These are phyloP conservation scores for Spicauda simplicius DNA, from an alignment of 2,888 invertebrate species.

Conservation along the genomic window DNA sequence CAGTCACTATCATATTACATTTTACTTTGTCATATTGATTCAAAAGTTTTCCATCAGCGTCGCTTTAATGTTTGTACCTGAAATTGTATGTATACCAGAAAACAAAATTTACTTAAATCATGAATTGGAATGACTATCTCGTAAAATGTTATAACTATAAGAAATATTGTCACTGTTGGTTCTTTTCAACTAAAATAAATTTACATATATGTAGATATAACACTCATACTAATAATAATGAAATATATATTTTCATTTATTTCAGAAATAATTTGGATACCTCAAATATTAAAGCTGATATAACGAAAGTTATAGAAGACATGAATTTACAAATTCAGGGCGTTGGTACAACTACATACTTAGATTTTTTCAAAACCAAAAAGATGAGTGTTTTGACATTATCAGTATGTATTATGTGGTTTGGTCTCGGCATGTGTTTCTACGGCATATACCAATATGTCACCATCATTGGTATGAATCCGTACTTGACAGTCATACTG, in stretches of 20 bases:
- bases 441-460: constrained; percentile 62
- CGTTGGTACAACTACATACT: constrained; percentile 47
- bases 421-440: constrained; percentile 54
- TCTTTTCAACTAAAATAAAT: too few relatives aligned
- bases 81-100: too few relatives aligned
- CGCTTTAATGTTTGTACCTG: too few relatives aligned
- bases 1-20: neutral
- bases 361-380: constrained; percentile 57
- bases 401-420: constrained; percentile 52
- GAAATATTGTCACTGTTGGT: too few relatives aligned
- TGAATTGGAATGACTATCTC: too few relatives aligned
- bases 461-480: constrained; percentile 53
- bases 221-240: too few relatives aligned
- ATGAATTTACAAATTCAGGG: constrained; percentile 48
- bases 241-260: neutral
- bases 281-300: constrained; percentile 50
- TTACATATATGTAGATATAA: too few relatives aligned
- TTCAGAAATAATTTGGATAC: constrained; percentile 57
- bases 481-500: constrained; percentile 53
- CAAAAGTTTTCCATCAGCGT: too few relatives aligned
- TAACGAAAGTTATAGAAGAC: constrained; percentile 50
- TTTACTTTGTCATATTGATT: neutral
- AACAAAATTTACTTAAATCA: too few relatives aligned
- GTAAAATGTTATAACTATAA: too few relatives aligned
- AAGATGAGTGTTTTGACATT: constrained; percentile 49